These are phyloP conservation scores for Gisinianus flammeolus DNA, from an alignment of 2,888 invertebrate genomes.

Conservation along the genomic window DNA sequence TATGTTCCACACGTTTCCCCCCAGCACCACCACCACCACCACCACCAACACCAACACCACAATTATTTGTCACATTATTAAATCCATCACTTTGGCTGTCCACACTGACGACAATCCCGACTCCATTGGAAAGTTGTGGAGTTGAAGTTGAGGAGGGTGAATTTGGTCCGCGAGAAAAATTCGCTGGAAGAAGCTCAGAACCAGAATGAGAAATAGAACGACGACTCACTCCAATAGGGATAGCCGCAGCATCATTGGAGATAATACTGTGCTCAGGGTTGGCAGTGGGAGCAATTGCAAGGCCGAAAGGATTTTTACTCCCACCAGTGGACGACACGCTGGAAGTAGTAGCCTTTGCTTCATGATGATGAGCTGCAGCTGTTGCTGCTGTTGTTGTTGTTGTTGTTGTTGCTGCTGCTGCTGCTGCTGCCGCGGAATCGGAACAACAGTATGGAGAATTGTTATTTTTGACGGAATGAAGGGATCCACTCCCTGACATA, in stretches of 20 bases:
- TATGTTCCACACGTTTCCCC: neutral
- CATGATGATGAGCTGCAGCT: neutral
- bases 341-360: neutral
- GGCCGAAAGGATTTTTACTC: constrained; percentile 12
- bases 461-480: constrained; percentile 62
- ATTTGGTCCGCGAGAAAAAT: constrained; percentile 17
- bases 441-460: too few relatives aligned
- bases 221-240: neutral
- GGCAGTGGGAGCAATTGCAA: constrained; percentile 22
- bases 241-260: neutral
- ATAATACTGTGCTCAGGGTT: constrained; percentile 23
- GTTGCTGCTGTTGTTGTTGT: neutral
- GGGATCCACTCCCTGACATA: constrained; percentile 55
- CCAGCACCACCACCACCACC: neutral
- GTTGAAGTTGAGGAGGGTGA: constrained; percentile 22
- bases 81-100: neutral
- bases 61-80: constrained; percentile 18
- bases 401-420: neutral
- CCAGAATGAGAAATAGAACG: neutral
- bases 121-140: neutral
- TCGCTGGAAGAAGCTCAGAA: constrained; percentile 5
- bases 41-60: constrained; percentile 14
- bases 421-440: neutral
- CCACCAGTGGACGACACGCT: neutral
- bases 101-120: neutral